Conservation (phyloP, 30 jellyfish, hydroid and myxozoan genomes). For the Pelagia noctiluca region DNA sequence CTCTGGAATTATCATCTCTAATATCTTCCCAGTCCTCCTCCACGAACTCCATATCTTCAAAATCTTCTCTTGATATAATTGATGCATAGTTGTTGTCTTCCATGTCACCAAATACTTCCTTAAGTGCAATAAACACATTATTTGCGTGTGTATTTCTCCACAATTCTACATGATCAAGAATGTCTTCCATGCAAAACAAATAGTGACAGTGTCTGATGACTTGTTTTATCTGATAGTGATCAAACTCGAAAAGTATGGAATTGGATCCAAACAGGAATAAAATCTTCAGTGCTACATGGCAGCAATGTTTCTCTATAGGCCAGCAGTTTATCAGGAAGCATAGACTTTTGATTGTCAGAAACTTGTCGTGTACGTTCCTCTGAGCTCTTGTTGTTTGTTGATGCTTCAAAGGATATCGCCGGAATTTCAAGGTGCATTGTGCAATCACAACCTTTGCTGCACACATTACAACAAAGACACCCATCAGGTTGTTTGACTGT, state of each 20-base stretch:
- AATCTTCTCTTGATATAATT: neutral
- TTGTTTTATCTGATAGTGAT: constrained; percentile 12
- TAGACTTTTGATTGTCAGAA: constrained; percentile 2
- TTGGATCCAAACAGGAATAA: neutral
- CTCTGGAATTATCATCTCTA: neutral
- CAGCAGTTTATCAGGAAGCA: constrained; percentile 2
- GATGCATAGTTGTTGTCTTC: constrained; percentile 5
- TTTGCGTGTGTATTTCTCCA: constrained; percentile 12
- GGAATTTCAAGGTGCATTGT: neutral
- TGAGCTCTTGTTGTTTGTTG: constrained; percentile 5
- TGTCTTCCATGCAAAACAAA: neutral
- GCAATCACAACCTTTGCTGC: neutral
- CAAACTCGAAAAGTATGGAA: constrained; percentile 15
- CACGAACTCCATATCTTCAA: constrained; percentile 1
- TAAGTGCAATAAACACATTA: constrained; percentile 1
- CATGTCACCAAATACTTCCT: constrained; percentile 5
- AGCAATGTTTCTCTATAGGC: constrained; percentile 2
- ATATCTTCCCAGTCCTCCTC: constrained; percentile 3
- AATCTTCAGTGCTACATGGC: constrained; percentile 6
- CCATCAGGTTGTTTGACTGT: constrained; percentile 4
- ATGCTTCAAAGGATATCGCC: constrained; percentile 6
- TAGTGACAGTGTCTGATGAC: constrained; percentile 3
- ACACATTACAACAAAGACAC: neutral
- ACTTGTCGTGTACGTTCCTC: constrained; percentile 4
- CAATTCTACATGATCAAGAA: constrained; percentile 5